Conservation (phyloP, 1,140 invertebrate genomes). For the Papilio glaucus region DNA sequence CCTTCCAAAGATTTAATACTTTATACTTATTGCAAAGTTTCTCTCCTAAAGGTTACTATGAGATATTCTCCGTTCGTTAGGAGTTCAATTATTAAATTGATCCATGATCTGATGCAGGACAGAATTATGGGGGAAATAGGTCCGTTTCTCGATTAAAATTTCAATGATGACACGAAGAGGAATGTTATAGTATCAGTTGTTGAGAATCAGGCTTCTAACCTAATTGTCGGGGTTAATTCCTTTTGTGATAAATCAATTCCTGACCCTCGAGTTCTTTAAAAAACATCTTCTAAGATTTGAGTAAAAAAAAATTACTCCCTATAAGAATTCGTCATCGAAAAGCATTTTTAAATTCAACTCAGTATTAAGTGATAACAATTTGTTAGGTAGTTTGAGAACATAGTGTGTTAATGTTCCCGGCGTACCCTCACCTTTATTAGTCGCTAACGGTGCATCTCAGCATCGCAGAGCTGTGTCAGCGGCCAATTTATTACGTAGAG, state of each 20-base stretch:
- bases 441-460: constrained; percentile 45
- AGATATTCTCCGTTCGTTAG: constrained; percentile 4
- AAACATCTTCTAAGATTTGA: no score
- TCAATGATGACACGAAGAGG: no score
- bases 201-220: no score
- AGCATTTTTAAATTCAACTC: constrained; percentile 3
- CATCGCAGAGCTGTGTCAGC: constrained; percentile 39
- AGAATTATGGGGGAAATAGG: no score
- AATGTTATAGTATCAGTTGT: no score
- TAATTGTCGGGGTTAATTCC: no score
- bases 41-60: constrained; percentile 50
- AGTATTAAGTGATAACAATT: constrained; percentile 21
- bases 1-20: constrained; percentile 51
- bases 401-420: neutral
- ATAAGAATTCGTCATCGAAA: neutral
- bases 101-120: no score
- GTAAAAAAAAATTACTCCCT: no score
- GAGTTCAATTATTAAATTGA: neutral
- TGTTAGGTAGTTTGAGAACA: constrained; percentile 2
- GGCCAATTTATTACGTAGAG: constrained; percentile 53
- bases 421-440: constrained; percentile 44
- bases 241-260: no score
- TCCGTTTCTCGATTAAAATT: no score
- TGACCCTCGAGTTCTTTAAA: no score
- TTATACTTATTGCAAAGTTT: constrained; percentile 58